A percentile compares a stretch with the other conserved stretches of the same genome.
These are phyloP conservation scores for Cyphomyrmex costatus DNA, from an alignment of 1,140 invertebrate genomes.

Conservation along the genomic window DNA sequence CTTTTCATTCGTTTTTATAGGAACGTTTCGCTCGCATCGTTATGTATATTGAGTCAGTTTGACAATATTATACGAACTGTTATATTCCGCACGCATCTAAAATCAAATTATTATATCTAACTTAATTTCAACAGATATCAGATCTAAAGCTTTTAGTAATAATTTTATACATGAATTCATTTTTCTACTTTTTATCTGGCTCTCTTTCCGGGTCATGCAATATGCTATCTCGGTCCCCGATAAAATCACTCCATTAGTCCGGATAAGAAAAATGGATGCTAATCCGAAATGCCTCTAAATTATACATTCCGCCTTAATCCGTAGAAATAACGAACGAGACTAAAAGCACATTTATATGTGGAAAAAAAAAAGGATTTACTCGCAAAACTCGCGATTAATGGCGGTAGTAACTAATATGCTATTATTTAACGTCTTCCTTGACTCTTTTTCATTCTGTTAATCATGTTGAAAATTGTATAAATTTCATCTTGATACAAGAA, in stretches of 20 bases:
- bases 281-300: conserved; percentile 12
- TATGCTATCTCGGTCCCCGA: not conserved
- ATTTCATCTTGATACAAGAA: not conserved
- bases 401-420: conserved; percentile 4
- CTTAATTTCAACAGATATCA: no score
- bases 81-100: no score
- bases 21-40: no score
- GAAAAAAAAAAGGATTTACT: conserved; percentile 28
- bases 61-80: no score
- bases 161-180: conserved; percentile 29
- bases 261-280: conserved; percentile 19
- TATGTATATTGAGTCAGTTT: no score
- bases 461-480: not conserved
- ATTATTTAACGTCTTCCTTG: not conserved
- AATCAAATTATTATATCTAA: no score
- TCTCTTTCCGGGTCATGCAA: not conserved
- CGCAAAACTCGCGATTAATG: not conserved
- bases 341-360: conserved; percentile 37
- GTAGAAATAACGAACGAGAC: conserved; percentile 19
- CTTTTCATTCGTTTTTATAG: no score
- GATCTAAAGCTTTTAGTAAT: conserved; percentile 4
- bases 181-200: conserved; percentile 21
- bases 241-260: conserved; percentile 29
- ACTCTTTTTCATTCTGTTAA: not conserved
- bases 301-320: conserved; percentile 47